Percentiles rank a stretch among this genome's conserved stretches.
Conservation (phyloP, 2,888 invertebrate genomes). For the Hirudinaria manillensis region DNA sequence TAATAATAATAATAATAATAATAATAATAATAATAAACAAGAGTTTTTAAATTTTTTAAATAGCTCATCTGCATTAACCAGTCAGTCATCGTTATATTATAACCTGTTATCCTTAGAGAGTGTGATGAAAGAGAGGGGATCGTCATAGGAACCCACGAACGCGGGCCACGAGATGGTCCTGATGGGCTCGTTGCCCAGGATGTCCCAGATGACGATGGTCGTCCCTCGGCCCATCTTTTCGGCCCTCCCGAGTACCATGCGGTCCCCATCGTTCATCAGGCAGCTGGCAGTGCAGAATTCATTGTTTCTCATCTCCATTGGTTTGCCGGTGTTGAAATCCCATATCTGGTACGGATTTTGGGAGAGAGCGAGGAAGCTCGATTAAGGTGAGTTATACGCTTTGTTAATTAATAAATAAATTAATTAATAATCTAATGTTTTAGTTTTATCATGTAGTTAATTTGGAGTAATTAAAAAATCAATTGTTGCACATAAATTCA, state of each 20-base stretch:
- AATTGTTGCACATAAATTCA: not conserved
- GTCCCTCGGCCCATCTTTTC: constrained; percentile 52
- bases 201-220: constrained; percentile 52
- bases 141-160: constrained; percentile 40
- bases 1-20: too few relatives aligned
- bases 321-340: constrained; percentile 52
- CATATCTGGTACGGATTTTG: constrained; percentile 45
- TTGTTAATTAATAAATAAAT: too few relatives aligned
- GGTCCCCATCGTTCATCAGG: constrained; percentile 51
- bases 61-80: not conserved
- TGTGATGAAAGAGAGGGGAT: constrained; percentile 25
- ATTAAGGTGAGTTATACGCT: too few relatives aligned
- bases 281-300: constrained; percentile 52
- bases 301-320: constrained; percentile 49
- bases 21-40: too few relatives aligned
- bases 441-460: too few relatives aligned
- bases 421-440: too few relatives aligned
- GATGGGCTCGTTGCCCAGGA: constrained; percentile 51
- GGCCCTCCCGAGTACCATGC: constrained; percentile 50
- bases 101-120: constrained; percentile 31
- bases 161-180: constrained; percentile 48
- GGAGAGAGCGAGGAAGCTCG: not conserved
- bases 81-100: not conserved
- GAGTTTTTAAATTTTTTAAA: too few relatives aligned
- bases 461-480: not conserved